Percentiles rank a stretch among this genome's conserved stretches.
Conservation (phyloP, 2,797 vertebrate species). For the Sparus aurata region DNA sequence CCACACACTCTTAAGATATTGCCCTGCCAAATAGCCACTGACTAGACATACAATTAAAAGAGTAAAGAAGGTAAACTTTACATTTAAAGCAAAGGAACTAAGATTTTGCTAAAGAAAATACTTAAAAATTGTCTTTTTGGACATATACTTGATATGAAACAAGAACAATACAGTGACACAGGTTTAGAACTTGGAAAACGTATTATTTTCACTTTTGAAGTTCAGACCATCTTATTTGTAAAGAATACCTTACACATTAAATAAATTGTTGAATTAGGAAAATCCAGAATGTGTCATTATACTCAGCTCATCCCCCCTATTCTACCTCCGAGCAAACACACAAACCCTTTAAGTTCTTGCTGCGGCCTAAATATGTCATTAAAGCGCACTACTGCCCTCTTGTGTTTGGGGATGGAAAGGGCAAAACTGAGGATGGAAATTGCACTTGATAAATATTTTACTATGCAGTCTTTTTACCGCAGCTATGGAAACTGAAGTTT, state of each 20-base stretch:
- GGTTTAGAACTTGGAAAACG: neutral
- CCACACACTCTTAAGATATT: neutral
- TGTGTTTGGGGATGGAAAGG: conserved; percentile 65
- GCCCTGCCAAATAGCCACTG: neutral
- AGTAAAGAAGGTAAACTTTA: too few relatives aligned
- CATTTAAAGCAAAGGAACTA: neutral
- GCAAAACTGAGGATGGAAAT: neutral
- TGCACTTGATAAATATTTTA: neutral
- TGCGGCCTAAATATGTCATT: too few relatives aligned
- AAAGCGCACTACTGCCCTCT: conserved; percentile 80
- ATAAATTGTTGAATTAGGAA: neutral
- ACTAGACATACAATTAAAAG: too few relatives aligned
- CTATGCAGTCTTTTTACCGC: neutral
- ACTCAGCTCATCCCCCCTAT: too few relatives aligned
- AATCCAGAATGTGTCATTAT: neutral
- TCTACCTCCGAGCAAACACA: too few relatives aligned
- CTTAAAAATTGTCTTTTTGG: neutral
- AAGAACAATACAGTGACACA: neutral
- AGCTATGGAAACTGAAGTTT: too few relatives aligned
- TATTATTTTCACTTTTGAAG: neutral
- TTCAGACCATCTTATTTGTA: neutral
- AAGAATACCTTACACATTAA: neutral
- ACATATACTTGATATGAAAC: neutral
- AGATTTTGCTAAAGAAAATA: neutral
- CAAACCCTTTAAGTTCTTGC: too few relatives aligned